Conservation (phyloP, 2,888 invertebrate species). For the Zygaena filipendulae region DNA sequence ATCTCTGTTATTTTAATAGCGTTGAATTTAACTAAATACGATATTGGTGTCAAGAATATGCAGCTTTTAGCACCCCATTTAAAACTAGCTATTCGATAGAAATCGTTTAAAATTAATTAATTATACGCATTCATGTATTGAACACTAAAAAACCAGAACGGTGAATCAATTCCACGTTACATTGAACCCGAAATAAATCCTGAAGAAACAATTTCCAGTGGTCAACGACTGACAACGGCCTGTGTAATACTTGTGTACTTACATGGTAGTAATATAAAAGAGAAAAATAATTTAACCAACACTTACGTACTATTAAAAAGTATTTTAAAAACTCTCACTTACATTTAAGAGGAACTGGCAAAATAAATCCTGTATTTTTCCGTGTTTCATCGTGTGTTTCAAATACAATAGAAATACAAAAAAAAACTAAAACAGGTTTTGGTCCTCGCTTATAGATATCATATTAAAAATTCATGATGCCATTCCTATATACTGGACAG, state of each 20-base stretch:
- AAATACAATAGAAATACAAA: constrained; percentile 24
- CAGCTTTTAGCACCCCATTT: constrained; percentile 55
- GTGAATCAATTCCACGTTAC: constrained; percentile 27
- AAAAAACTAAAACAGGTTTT: constrained; percentile 46
- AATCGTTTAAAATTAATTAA: too few species aligned
- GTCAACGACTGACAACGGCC: constrained; percentile 21
- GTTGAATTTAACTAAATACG: too few species aligned
- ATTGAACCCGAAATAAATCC: constrained; percentile 17
- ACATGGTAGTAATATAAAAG: constrained; percentile 41
- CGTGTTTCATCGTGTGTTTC: constrained; percentile 21
- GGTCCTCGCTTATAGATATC: constrained; percentile 47
- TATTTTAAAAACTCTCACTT: constrained; percentile 68
- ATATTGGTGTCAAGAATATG: constrained; percentile 44
- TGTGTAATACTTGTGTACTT: constrained; percentile 51
- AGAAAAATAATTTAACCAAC: constrained; percentile 55
- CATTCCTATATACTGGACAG: constrained; percentile 61
- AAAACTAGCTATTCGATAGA: constrained; percentile 41
- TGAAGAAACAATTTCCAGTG: constrained; percentile 25
- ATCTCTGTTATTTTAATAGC: too few species aligned
- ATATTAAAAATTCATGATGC: constrained; percentile 58
- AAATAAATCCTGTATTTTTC: constrained; percentile 62
- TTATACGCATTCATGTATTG: too few species aligned
- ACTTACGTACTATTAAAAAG: constrained; percentile 65
- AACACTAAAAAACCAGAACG: constrained; percentile 31
- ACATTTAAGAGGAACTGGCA: constrained; percentile 68